Evolutionary conservation across 1,140 invertebrate genomes (phyloP), one percentile per base, ranked within the genome.

Genomic region (Eueides isabella): DNA sequence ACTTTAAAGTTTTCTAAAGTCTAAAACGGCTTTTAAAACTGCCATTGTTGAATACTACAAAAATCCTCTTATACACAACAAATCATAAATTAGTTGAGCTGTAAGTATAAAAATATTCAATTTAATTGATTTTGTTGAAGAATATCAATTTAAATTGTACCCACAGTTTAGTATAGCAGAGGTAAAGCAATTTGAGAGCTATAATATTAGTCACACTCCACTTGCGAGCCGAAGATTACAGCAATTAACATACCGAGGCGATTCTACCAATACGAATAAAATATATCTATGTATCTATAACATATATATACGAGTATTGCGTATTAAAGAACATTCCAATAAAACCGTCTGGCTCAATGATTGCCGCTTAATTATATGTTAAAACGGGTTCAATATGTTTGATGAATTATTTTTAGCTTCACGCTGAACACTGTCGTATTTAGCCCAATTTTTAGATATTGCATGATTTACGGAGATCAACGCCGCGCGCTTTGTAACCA

Each of bases 161-260:
- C 19, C 7, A 55, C 48, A 23, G 48, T 19, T 44, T n/a, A 55
- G 48, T 48, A 11, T 0, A 62, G 23, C 26, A 65, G 19, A 48
- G 30, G 44, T 30, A 11, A 9, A 66, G 29, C 63, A 26, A 66
- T 44, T 66, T 72, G 1, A 41, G 19, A 44, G 35, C 35, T 33
- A 69, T 74, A 63, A 69, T 6, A 68, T 74, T 48, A 19, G 72
- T 68, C 67, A 74, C 72, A 29, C n/a, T 74, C 72, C 72, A 68
- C 30, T 63, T 69, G 19, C 66, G 33, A 23, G 29, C 28, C 65
- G 72, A 33, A 64, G 61, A 74, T 68, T 63, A 35, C 14, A 19
- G 66, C 66, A 68, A 69, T 74, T 74, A 74, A 61, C 72, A 74
- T 74, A 63, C 72, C 72, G 28, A 30, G 19, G 19, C 14, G 28